Evolutionary conservation across 2,888 invertebrate species (phyloP).

Genomic region (Panopea generosa): DNA sequence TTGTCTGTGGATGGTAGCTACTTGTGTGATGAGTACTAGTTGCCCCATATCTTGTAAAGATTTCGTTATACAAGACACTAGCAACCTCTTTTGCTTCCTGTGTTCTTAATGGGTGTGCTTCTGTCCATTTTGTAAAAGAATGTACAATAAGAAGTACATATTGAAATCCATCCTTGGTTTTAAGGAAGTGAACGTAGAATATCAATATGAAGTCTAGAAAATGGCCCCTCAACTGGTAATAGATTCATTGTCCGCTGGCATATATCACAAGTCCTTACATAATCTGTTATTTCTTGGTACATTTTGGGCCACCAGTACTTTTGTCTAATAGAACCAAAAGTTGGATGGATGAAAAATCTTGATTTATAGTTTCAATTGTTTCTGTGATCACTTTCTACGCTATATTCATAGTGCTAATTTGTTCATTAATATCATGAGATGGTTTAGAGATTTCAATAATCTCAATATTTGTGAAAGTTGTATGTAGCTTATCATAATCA

Average conservation of each 20-base stretch:
- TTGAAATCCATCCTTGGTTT: too few relatives aligned
- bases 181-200: slow-evolving; percentile 33
- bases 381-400: too few relatives aligned
- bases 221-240: slow-evolving; percentile 17
- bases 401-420: too few relatives aligned
- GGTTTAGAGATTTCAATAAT: too few relatives aligned
- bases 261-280: too few relatives aligned
- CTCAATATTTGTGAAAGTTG: too few relatives aligned
- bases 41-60: slow-evolving; percentile 51
- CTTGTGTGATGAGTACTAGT: slow-evolving; percentile 41
- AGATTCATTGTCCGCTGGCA: slow-evolving; percentile 9
- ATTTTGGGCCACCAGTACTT: slow-evolving; percentile 55
- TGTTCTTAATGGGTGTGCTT: slow-evolving; percentile 45
- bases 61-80: slow-evolving; percentile 42
- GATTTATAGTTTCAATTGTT: too few relatives aligned
- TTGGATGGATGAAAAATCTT: not conserved
- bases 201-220: slow-evolving; percentile 38
- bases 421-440: not conserved
- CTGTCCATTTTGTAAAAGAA: too few relatives aligned
- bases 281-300: too few relatives aligned
- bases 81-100: too few relatives aligned
- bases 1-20: slow-evolving; percentile 50
- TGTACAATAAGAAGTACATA: too few relatives aligned
- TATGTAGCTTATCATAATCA: not conserved
- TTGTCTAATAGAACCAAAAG: slow-evolving; percentile 21